Evolutionary conservation across 2,113 vertebrate species (phyloP).

Genomic region (Chrysemys picta): DNA sequence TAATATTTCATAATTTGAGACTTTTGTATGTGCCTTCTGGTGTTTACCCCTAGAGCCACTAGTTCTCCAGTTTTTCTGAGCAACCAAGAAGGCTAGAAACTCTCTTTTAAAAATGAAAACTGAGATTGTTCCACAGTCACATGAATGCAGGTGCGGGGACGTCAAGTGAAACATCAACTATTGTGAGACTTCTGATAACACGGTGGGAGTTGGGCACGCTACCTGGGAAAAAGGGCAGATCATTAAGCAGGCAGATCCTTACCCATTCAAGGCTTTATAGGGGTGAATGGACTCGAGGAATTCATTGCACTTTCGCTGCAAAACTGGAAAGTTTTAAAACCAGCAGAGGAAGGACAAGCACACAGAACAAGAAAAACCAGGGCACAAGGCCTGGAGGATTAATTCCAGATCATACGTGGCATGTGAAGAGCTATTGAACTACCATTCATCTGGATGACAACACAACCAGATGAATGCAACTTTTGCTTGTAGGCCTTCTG

Average conservation of each 20-base stretch:
- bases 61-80: background rate
- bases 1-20: background rate
- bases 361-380: background rate
- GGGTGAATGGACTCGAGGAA: background rate
- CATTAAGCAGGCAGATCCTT: background rate
- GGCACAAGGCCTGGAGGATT: conserved; percentile 1
- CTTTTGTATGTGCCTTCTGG: background rate
- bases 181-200: background rate
- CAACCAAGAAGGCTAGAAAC: background rate
- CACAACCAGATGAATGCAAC: background rate
- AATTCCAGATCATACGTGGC: background rate
- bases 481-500: background rate
- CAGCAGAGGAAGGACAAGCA: background rate
- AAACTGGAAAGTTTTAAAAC: background rate
- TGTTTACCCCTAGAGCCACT: background rate
- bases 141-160: background rate
- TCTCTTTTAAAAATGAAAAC: background rate
- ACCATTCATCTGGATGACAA: background rate
- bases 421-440: background rate
- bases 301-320: background rate
- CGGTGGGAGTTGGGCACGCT: background rate
- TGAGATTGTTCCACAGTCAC: background rate
- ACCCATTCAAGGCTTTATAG: background rate
- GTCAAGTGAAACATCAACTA: background rate
- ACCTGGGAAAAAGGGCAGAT: background rate